Percentiles rank a stretch among this genome's conserved stretches.
Evolutionary conservation across 64 coral and sea anemone genomes (phyloP).

Genomic region (Hydrozoanthus tunicans): DNA sequence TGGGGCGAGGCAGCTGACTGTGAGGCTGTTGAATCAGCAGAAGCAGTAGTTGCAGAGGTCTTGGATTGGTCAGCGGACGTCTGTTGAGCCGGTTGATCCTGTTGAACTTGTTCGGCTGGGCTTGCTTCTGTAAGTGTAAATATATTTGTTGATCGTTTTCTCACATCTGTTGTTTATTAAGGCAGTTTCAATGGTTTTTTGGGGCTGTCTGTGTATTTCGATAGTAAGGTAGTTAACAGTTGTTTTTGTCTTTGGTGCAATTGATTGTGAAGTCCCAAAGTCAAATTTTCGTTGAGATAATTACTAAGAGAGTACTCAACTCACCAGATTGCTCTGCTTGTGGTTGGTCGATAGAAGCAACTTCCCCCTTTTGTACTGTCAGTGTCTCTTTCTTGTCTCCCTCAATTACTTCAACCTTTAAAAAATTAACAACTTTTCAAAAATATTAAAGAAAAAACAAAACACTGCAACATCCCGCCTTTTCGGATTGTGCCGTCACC

Average conservation of each 20-base stretch:
- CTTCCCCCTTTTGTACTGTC: constrained; percentile 18
- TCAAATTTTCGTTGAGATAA: background rate
- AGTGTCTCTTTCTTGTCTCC: constrained; percentile 35
- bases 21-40: background rate
- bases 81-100: background rate
- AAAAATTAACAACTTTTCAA: background rate
- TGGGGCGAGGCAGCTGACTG: background rate
- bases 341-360: constrained; percentile 39
- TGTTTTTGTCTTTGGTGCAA: too few relatives aligned
- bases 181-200: too few relatives aligned
- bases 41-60: background rate
- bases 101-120: constrained; percentile 19
- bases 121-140: background rate
- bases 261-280: background rate
- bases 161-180: too few relatives aligned
- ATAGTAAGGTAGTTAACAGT: too few relatives aligned
- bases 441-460: background rate
- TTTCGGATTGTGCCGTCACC: background rate
- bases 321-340: background rate
- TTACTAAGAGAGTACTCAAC: background rate
- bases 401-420: constrained; percentile 44
- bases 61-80: background rate
- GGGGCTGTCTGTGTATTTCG: too few relatives aligned
- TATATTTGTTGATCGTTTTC: too few relatives aligned
- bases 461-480: constrained; percentile 3